Base-by-base conservation (phyloP, 2,888 invertebrate genomes). In the Sinhomidia bicolor region DNA sequence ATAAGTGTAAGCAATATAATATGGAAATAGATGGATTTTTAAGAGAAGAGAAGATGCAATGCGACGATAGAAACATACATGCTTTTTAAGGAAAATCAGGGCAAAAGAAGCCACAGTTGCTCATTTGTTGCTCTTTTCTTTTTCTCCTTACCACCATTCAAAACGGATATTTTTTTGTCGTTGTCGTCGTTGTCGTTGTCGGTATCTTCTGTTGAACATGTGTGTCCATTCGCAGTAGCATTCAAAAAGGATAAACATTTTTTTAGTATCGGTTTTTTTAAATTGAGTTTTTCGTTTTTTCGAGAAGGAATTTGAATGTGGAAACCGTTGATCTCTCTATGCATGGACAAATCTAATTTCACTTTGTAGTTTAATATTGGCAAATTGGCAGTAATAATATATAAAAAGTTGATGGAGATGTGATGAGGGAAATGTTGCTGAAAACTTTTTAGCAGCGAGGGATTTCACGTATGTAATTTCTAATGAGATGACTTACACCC, bases 401-500 rank as follows among this genome's bases (percentile, higher is more conserved):
- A 10, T 14, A 5, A 26, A 68, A 26, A 68, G 68, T 36, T 71
- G 54, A 54, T 17, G 3, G 14, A 4, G 17, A 17, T 71, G 41
- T 44, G 71, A 71, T 17, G 36, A 14, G 44, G 0, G 7, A 71
- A 71, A 71, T 71, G 6, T 41, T 36, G n/a, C 17, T 41, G 71
- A 41, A 62, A 29, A 29, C 9, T 12, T 62, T 62, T 62, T 62
- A 29, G 29, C 29, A 29, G 23, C 26, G 62, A 32, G 29, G 1
- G 29, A 62, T 62, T 62, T 62, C 62, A 29, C 23, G 29, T 62
- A 62, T 62, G 62, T 12, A 44, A 71, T 36, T 41, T 71, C 1
- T 36, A 71, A 41, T 71, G 36, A 71, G 71, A 71, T 44, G 71
- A 71, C 29, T 62, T 62, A 62, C 62, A 62, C 62, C 62, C 29